A percentile compares a stretch with the other conserved stretches of the same genome.
Evolutionary conservation across 1,140 invertebrate species (phyloP).

Genomic region (Scaptomyza montana): DNA sequence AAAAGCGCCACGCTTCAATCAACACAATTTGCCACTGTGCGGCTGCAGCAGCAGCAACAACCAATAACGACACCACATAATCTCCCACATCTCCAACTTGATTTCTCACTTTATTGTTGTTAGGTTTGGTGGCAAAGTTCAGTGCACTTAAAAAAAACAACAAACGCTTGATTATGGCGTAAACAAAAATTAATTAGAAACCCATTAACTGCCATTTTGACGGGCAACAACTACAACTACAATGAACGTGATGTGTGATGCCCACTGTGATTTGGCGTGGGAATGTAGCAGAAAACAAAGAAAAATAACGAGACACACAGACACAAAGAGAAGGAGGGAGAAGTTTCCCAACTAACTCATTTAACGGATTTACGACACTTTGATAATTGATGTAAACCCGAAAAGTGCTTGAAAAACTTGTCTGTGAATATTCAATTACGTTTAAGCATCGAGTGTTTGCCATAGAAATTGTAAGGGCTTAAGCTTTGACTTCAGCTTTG

Average conservation of each 20-base stretch:
- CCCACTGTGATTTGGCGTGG: slow-evolving; percentile 41
- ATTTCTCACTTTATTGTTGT: slow-evolving; percentile 56
- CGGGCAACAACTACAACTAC: slow-evolving; percentile 6
- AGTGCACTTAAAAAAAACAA: slow-evolving; percentile 49
- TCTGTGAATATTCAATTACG: slow-evolving; percentile 52
- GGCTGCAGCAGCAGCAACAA: too few species aligned
- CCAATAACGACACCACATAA: slow-evolving; percentile 61
- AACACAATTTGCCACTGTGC: slow-evolving; percentile 54
- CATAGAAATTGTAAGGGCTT: slow-evolving; percentile 14
- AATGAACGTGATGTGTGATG: slow-evolving; percentile 55
- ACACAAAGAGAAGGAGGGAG: not conserved
- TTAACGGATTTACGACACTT: slow-evolving; percentile 23
- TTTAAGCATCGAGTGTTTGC: slow-evolving; percentile 25
- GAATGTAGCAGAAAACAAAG: slow-evolving; percentile 42
- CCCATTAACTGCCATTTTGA: slow-evolving; percentile 62
- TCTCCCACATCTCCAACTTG: slow-evolving; percentile 49
- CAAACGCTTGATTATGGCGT: slow-evolving; percentile 43
- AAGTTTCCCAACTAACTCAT: slow-evolving; percentile 14
- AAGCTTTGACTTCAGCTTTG: slow-evolving; percentile 8
- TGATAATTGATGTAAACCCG: slow-evolving; percentile 43
- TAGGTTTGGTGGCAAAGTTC: slow-evolving; percentile 35
- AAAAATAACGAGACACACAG: not conserved
- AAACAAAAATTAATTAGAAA: slow-evolving; percentile 77
- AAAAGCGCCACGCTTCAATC: slow-evolving; percentile 62
- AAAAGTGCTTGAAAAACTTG: slow-evolving; percentile 31